Conservation (phyloP, 2,797 vertebrate genomes). For the Pipistrellus pipistrellus region DNA sequence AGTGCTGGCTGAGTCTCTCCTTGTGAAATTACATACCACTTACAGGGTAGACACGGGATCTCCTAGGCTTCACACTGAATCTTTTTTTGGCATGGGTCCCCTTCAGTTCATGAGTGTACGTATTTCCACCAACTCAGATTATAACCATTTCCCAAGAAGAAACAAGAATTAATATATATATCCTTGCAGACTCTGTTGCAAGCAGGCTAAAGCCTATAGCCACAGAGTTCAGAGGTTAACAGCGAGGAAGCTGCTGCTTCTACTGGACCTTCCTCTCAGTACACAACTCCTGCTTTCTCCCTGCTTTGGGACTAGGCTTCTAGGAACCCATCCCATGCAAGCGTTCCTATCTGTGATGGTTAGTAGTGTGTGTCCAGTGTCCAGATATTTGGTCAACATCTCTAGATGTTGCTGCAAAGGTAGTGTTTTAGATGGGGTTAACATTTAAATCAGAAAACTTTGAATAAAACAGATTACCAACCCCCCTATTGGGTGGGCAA, state of each 20-base stretch:
- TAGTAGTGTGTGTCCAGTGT: background rate
- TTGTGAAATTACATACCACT: fast-evolving
- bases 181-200: background rate
- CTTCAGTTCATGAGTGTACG: background rate
- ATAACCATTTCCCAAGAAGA: background rate
- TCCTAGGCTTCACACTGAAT: background rate
- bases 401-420: background rate
- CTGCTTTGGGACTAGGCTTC: background rate
- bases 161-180: background rate
- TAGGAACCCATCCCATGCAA: too few species aligned
- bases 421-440: background rate
- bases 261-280: background rate
- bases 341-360: background rate
- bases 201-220: fast-evolving
- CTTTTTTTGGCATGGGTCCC: background rate
- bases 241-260: fast-evolving
- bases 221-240: background rate
- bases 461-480: background rate
- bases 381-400: background rate
- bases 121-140: too few species aligned
- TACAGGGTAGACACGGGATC: fast-evolving
- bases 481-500: background rate
- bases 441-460: background rate
- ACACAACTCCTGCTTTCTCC: background rate
- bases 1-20: background rate